Percentiles rank a stretch among this genome's conserved stretches.
Evolutionary conservation across 2,797 vertebrate genomes (phyloP).

Genomic region (Cuculus canorus): DNA sequence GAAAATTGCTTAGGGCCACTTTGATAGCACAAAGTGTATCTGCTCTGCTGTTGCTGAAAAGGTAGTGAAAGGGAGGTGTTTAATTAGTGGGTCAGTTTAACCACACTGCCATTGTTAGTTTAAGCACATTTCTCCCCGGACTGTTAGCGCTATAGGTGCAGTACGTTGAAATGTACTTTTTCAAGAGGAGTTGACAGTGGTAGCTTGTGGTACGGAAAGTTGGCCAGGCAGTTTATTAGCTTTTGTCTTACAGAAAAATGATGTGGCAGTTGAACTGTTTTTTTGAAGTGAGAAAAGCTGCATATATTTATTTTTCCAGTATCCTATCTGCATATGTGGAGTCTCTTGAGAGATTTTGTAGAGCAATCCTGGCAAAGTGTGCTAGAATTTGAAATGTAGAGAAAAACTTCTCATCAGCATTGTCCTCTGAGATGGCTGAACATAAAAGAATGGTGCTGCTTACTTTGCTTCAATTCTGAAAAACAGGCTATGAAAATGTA

Average conservation of each 20-base stretch:
- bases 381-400: background rate
- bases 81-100: slow-evolving; percentile 41
- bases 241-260: background rate
- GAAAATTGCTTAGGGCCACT: slow-evolving; percentile 4
- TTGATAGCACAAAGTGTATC: background rate
- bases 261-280: background rate
- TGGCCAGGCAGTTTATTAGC: background rate
- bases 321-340: background rate
- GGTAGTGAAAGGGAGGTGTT: background rate
- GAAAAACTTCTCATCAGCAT: background rate
- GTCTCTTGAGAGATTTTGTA: background rate
- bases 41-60: background rate
- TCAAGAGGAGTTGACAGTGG: background rate
- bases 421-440: background rate
- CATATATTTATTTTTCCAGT: background rate
- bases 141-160: background rate
- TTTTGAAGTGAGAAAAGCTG: background rate
- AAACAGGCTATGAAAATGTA: background rate
- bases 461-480: background rate
- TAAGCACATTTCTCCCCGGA: background rate
- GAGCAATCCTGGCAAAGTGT: background rate
- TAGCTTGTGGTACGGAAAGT: background rate
- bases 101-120: background rate
- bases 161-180: background rate
- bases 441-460: background rate